Base-by-base conservation (phyloP, 2,113 vertebrate genomes). In the Cryptotis parvus region DNA sequence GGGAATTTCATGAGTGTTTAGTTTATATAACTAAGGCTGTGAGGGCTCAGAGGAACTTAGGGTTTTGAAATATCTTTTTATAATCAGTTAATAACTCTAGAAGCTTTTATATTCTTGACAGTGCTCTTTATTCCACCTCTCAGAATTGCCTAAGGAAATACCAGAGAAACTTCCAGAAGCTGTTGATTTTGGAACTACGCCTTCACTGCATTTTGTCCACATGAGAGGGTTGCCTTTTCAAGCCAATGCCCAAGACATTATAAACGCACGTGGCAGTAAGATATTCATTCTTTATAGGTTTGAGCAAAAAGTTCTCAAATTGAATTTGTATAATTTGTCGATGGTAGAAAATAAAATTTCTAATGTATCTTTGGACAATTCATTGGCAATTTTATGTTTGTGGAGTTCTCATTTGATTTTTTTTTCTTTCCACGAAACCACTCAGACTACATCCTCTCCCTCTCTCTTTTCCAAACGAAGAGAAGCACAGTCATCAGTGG, bases 211-310 rank as follows among this genome's bases (percentile, higher is more conserved):
- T 87, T 97, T 97, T 87, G 95, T 99, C 86, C 99, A 98, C 70
- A 77, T 99, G 98, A 97, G 98, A 92, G 99, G 99, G 14, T 96
- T 99, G 77, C 99, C 99, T 33, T 98, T 98, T 89, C 97, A 98
- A 55, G 97, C 95, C 14, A 98, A 97, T 2, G 98, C 97, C 80
- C 98, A 98, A 69, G 99, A 99, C 84, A 95, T 99, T n/a, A 97
- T 98, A 68, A 97, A 98, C 29, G 99, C 99, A 92, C 96, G 98
- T 97, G 84, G 84, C 68, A 35, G 81, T n/a, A 85, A 80, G 87
- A 55, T 68, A n/a, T 27, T 43, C 10, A 85, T 0, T 87, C 11
- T 86, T 43, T 35, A 0, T 89, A 72, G 80, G 43, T 78, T 84
- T 78, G 87, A 81, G 18, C 41, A 58, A 11, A 49, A 77, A 68